Base-by-base conservation (phyloP, 2,888 invertebrate genomes). In the Holacanthella duospinosa region DNA sequence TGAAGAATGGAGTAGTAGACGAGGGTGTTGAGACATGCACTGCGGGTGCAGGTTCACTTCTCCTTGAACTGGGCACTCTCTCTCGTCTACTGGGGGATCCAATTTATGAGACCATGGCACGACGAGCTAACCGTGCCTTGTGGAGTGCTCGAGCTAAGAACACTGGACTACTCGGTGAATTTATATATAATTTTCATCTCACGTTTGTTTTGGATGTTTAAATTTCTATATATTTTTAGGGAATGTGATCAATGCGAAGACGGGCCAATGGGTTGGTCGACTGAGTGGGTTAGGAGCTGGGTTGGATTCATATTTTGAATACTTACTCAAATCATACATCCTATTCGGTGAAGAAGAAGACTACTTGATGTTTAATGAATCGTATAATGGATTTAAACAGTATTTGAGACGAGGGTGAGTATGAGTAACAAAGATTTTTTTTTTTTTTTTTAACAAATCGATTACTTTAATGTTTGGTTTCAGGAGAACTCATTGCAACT, bases 231-330 rank as follows among this genome's bases (percentile, higher is more conserved):
- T 64, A 16, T 48, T n/a, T 36, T 16, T 69, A 82, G 83, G 84
- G 9, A 84, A 83, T 75, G 80, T 82, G 9, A 79, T 84, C 58
- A 81, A 85, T 75, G 81, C 83, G n/a, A 80, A 82, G 73, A 82
- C 82, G 43, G 84, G 84, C 19, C 77, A 81, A 71, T 85, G 84
- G 84, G 75, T 79, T 16, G 82, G 83, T 12, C 75, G 78, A 55
- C 77, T 83, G 75, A 80, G 82, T 75, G 84, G 84, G 1, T 74
- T 84, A 3, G 84, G 84, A 53, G 84, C 84, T 61, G 83, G 84
- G 19, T 74, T 83, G 29, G 84, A 84, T 74, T 84, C 83, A 1
- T 84, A 80, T 74, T 84, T 79, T 75, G 84, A 84, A 75, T 84
- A 84, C 75, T 75, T 84, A 68, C 76, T 84, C 59, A 84, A 84